Evolutionary conservation across 2,888 invertebrate species (phyloP), one percentile per base, ranked within the genome.

Genomic region (Pristionchus japonicus): DNA sequence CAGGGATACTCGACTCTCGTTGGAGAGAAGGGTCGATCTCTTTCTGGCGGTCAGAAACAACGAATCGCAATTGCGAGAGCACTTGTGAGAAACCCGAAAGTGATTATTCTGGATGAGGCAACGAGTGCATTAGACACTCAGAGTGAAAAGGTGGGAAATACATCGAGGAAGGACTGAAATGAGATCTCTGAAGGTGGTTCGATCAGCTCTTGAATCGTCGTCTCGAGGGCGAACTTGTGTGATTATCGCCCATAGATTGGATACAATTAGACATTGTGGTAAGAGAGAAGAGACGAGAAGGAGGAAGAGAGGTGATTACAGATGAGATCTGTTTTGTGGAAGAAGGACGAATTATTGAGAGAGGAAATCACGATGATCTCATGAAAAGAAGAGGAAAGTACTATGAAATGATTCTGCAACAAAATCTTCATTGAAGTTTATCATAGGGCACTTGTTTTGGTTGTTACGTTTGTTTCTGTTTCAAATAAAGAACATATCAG

Each of bases 21-120:
- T 3, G 83, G 83, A 52, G 83, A 83, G 27, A 83, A 80, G 80
- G 83, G 83, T 31, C 83, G 83, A 52, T 52, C 43, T 7, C 52
- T 83, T 11, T 52, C 83, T 57, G 83, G 83, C 52, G 49, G 83
- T 52, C 83, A 83, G 57, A 83, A 83, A 83, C 83, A 83, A 52
- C 49, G 83, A 83, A 37, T 83, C 27, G 52, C 52, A 27, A 52
- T 83, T 52, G 83, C 83, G 49, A 49, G 83, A 83, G 83, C 83
- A 20, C 40, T 77, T 9, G 77, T 43, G 1, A 43, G 77, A 20
- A 83, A 57, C 23, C 43, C 83, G 13, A 43, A 52, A 83, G 83
- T 83, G 49, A 57, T 83, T 27, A 20, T 83, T 17, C 34, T 83
- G 31, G 83, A 83, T 49, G 83, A 52, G 13, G 83, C 83, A 23